These are phyloP conservation scores for Tokudaia tokunoshimensis DNA, from an alignment of 2,797 vertebrate species.

Conservation along the genomic window DNA sequence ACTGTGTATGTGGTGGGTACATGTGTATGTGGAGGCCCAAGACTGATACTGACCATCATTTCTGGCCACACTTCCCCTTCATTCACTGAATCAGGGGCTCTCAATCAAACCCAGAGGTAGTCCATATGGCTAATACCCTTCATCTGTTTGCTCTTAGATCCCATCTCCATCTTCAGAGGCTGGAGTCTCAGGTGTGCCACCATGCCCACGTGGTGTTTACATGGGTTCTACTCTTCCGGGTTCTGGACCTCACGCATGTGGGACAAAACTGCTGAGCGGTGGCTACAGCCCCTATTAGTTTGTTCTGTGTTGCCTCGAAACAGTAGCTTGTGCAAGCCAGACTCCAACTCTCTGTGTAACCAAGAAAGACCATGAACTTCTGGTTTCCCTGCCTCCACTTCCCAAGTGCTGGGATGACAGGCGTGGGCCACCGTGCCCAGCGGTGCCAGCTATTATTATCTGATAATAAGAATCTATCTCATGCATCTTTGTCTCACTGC, in stretches of 20 bases:
- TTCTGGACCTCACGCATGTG: neutral
- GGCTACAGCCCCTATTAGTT: neutral
- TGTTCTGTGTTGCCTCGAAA: neutral
- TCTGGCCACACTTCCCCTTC: neutral
- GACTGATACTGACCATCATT: neutral
- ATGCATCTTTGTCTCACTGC: neutral
- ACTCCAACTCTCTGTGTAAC: neutral
- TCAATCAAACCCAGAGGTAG: neutral
- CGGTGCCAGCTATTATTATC: neutral
- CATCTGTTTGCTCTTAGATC: neutral
- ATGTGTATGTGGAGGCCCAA: neutral
- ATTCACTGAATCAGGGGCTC: neutral
- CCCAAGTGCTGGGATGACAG: neutral
- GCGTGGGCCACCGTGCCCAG: neutral
- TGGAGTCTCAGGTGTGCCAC: neutral
- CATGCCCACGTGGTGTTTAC: neutral
- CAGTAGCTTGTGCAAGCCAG: neutral
- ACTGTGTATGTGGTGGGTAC: neutral
- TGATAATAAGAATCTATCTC: neutral
- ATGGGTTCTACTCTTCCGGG: neutral
- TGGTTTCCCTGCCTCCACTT: neutral
- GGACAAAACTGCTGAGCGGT: neutral
- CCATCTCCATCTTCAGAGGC: neutral
- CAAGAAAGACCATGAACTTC: neutral
- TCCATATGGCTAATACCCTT: neutral